Evolutionary conservation across 2,113 vertebrate genomes (phyloP), one percentile per base, ranked within the genome.

Genomic region (Ptilonorhynchus violaceus): DNA sequence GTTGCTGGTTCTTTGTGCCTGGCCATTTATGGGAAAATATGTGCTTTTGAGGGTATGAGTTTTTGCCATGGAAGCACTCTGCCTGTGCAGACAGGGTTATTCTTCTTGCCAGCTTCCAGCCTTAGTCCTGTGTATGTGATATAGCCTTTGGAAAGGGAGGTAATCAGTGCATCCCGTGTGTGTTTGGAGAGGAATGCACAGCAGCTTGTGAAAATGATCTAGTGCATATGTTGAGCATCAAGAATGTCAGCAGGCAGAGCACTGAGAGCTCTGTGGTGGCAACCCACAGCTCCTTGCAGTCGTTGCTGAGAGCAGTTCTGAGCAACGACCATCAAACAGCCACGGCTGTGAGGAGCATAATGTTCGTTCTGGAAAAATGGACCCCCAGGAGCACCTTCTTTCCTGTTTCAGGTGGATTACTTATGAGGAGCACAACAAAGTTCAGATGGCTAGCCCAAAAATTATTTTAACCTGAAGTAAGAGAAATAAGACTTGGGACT

Each of bases 11-110:
- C 84, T 64, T 53, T 88, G 62, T 52, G 91, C 59, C 49, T 79
- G 64, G 91, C 96, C 96, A 96, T 97, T 95, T 96, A 97, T 95
- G 95, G 96, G 86, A 96, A 96, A 97, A 87, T 93, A 96, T 94
- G 96, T 88, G 76, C 91, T 93, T 86, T 74, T 47, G 49, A 58
- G 60, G 91, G 75, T 44, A 31, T 10, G 86, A 81, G 93, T 49
- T 93, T 85, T 73, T 69, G 68, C 73, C 56, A 23, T 86, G 78
- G 69, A 27, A 84, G 84, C 64, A 12, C 49, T 66, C 94, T 91
- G 86, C 67, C 89, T 77, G 42, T 37, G 16, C 73, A 82, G 85
- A 68, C 46, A 53, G 49, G 46, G 72, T 15, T 53, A 50, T 27
- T 89, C 44, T 9, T 80, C 68, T 55, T 80, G 28, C 60, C 93